These are phyloP conservation scores for Chiloscyllium plagiosum DNA, from an alignment of 2,113 vertebrate species.

Conservation along the genomic window DNA sequence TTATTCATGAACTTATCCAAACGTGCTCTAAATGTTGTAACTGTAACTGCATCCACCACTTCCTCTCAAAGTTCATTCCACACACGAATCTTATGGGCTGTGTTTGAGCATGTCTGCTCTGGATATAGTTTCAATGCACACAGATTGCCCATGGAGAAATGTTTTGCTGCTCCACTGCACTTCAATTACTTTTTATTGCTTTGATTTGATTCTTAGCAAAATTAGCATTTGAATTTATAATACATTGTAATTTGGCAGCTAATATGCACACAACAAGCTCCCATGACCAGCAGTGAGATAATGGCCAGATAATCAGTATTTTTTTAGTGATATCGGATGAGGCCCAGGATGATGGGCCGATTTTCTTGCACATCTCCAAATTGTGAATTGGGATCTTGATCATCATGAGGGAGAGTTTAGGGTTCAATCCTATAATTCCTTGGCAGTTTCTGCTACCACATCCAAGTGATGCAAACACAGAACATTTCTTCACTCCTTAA, in stretches of 20 bases:
- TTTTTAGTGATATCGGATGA: neutral
- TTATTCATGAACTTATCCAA: too few species aligned
- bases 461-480: neutral
- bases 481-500: neutral
- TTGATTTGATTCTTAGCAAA: neutral
- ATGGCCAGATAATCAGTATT: neutral
- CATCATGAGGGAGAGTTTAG: neutral
- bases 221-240: neutral
- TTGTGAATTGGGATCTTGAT: neutral
- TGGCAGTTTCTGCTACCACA: neutral
- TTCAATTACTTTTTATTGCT: constrained; percentile 22
- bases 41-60: too few species aligned
- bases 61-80: too few species aligned
- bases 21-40: too few species aligned
- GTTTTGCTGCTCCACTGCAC: neutral
- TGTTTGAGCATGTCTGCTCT: neutral
- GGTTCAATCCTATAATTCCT: neutral
- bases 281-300: neutral
- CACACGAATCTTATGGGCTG: neutral
- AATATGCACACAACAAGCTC: neutral
- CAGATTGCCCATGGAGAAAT: neutral
- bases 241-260: neutral
- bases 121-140: neutral
- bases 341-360: neutral
- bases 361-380: neutral